Evolutionary conservation across 1,140 invertebrate species (phyloP), one percentile per base, ranked within the genome.

Genomic region (Eueides isabella): DNA sequence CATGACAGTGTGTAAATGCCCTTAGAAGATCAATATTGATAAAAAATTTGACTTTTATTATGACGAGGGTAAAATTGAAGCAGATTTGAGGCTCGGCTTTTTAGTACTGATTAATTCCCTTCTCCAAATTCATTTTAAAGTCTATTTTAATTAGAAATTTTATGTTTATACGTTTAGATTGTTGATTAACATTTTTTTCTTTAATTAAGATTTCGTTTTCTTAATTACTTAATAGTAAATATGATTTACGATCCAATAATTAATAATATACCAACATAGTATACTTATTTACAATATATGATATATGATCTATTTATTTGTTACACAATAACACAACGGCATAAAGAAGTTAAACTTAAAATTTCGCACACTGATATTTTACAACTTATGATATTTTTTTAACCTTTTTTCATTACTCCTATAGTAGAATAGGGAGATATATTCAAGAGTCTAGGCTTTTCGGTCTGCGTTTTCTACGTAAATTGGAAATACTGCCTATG

Each of bases 31-130:
- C 74, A 69, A 74, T 71, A 61, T 69, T 72, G 72, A 74, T 80
- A 80, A 68, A 68, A 68, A 80, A 75, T 73, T 71, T 38, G 73
- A 77, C 61, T 77, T 80, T 80, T 80, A 80, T 80, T 73, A 80
- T 77, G 78, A 80, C 78, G 71, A 80, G 78, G 78, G 78, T 80
- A 62, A 66, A 61, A 31, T 74, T 30, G 61, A 67, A 70, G 72
- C 55, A 63, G 77, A 76, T 68, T 79, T 48, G 74, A 70, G 67
- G 61, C 41, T 61, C 55, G 30, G 28, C 28, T 71, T 72, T 71
- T 79, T 71, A 73, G 63, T 44, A 68, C 29, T 74, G 61, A 79
- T 80, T 77, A 72, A 78, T 70, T 72, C 12, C 30, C 66, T 64
- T 68, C 71, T 38, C 29, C 38, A 67, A 72, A 68, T 68, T 71